phyloP scores from a whole-genome alignment of 1,140 invertebrate species.

The Trichogramma pretiosum region DNA sequence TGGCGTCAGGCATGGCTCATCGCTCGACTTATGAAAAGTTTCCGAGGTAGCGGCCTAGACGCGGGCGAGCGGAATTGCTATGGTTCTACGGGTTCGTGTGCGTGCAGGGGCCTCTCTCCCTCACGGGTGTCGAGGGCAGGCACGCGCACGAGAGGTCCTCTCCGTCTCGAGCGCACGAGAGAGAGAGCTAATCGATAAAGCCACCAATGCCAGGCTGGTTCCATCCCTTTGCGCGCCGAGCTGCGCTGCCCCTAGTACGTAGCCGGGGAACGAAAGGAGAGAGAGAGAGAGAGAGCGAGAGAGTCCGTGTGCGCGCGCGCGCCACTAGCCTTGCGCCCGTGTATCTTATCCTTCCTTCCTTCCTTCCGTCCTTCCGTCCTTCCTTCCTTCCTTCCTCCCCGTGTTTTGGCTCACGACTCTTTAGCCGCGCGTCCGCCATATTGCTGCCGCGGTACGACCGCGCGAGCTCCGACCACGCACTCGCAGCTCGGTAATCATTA shows the following conservation, averaged over 20 bases:
- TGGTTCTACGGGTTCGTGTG: background rate
- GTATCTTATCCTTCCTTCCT: constrained; percentile 21
- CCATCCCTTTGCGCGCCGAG: background rate
- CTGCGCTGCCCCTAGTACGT: constrained; percentile 3
- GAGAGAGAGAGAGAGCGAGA: too few relatives aligned
- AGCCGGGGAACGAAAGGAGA: background rate
- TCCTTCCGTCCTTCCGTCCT: constrained; percentile 22
- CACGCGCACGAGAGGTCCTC: too few relatives aligned
- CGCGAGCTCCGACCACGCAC: too few relatives aligned
- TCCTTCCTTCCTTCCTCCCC: constrained; percentile 14
- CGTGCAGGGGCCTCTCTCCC: background rate
- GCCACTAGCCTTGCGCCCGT: constrained; percentile 12
- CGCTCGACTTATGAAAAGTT: too few relatives aligned
- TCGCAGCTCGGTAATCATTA: too few relatives aligned
- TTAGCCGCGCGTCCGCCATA: constrained; percentile 3
- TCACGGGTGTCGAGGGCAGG: too few relatives aligned
- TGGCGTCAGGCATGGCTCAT: too few relatives aligned
- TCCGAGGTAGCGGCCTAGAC: too few relatives aligned
- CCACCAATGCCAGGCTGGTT: constrained; percentile 8
- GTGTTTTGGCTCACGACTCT: constrained; percentile 9
- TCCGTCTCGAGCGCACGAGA: too few relatives aligned
- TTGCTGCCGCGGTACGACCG: constrained; percentile 4
- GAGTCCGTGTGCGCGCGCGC: background rate
- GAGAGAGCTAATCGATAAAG: constrained; percentile 14
- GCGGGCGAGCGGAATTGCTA: background rate